Evolutionary conservation across 2,113 vertebrate species (phyloP).

Genomic region (Vombatus ursinus): DNA sequence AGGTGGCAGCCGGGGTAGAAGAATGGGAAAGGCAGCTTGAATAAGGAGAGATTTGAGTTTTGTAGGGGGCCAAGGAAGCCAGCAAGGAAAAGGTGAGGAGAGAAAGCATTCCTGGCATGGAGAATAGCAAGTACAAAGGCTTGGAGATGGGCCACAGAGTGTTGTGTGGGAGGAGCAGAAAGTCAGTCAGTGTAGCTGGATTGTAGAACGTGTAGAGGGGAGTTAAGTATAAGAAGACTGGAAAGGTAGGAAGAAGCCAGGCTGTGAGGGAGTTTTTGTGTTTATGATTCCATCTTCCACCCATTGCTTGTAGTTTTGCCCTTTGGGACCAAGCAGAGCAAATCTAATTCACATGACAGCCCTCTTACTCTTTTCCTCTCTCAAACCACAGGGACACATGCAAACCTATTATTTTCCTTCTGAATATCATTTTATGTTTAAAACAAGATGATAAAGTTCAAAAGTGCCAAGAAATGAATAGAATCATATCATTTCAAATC

Average conservation of each 20-base stretch:
- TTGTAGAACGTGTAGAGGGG: neutral
- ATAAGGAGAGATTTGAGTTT: neutral
- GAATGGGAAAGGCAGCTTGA: neutral
- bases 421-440: conserved; percentile 15
- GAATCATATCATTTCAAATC: conserved; percentile 12
- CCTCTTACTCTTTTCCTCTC: neutral
- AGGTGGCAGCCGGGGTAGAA: neutral
- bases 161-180: neutral
- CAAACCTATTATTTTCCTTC: neutral
- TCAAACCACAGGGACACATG: neutral
- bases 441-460: conserved; percentile 30
- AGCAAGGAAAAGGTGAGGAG: neutral
- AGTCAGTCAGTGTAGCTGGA: neutral
- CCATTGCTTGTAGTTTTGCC: neutral
- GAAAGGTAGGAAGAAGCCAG: neutral
- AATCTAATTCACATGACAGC: neutral
- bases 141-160: neutral
- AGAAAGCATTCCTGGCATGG: neutral
- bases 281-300: neutral
- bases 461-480: neutral
- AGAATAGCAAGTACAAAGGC: neutral
- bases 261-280: neutral
- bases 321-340: neutral
- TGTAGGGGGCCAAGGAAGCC: neutral
- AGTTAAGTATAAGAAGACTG: neutral